Conservation (phyloP, 2,113 vertebrate species). For the Aphyosemion australe region DNA sequence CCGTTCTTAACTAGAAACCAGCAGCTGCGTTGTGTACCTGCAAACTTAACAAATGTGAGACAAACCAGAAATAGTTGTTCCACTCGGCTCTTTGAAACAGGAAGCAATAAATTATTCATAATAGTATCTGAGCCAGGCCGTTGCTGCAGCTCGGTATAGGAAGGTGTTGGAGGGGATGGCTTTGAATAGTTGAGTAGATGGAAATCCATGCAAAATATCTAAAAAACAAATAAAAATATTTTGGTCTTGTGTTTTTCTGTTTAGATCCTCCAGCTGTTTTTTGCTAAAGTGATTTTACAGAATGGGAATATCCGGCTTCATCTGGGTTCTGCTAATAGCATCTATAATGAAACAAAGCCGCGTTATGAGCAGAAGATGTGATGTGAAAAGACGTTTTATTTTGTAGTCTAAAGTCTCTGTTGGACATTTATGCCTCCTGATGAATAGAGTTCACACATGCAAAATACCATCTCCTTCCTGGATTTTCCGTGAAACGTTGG, state of each 20-base stretch:
- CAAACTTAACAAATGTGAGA: slow-evolving; percentile 42
- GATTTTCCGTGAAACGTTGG: slow-evolving; percentile 66
- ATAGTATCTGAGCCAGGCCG: slow-evolving; percentile 59
- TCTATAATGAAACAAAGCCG: slow-evolving; percentile 27
- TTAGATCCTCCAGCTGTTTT: slow-evolving; percentile 63
- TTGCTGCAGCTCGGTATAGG: slow-evolving; percentile 59
- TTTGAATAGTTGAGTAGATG: slow-evolving; percentile 48
- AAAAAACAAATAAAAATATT: slow-evolving; percentile 38
- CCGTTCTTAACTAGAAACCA: slow-evolving; percentile 33
- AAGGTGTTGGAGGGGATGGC: slow-evolving; percentile 66
- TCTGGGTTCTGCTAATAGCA: slow-evolving; percentile 26
- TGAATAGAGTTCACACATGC: slow-evolving; percentile 60
- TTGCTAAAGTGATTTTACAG: slow-evolving; percentile 38
- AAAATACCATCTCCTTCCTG: slow-evolving; percentile 54
- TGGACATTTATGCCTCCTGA: slow-evolving; percentile 37
- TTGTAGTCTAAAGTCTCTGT: slow-evolving; percentile 22
- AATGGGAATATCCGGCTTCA: slow-evolving; percentile 25
- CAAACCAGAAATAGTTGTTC: slow-evolving; percentile 61
- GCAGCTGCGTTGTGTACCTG: slow-evolving; percentile 58
- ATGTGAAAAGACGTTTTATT: slow-evolving; percentile 22
- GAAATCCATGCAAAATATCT: slow-evolving; percentile 59
- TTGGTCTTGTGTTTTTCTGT: slow-evolving; percentile 11
- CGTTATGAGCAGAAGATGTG: background rate
- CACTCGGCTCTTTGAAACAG: slow-evolving; percentile 65
- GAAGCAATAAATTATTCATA: slow-evolving; percentile 72